Conservation (phyloP, 1,140 invertebrate genomes). For the Lerema accius region DNA sequence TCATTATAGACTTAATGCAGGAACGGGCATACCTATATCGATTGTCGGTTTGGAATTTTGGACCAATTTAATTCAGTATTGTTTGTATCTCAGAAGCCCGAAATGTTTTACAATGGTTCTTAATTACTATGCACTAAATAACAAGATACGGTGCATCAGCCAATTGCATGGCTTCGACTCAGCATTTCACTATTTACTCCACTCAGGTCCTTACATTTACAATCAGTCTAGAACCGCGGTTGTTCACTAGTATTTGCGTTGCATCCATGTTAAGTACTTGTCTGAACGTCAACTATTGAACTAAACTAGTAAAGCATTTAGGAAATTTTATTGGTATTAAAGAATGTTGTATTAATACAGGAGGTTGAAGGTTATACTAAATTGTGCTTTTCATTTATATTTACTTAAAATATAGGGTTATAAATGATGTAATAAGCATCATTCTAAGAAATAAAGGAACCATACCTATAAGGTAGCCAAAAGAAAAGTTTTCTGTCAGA, state of each 20-base stretch:
- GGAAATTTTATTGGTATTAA: too few species aligned
- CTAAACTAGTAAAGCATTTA: neutral
- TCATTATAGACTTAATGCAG: too few species aligned
- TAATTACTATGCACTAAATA: slow-evolving; percentile 11
- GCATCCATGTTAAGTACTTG: slow-evolving; percentile 5
- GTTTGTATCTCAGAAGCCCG: neutral
- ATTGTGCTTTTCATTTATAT: too few species aligned
- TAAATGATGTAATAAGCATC: too few species aligned
- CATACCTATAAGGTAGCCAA: too few species aligned
- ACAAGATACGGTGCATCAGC: slow-evolving; percentile 13
- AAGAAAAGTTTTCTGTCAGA: too few species aligned
- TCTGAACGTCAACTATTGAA: neutral
- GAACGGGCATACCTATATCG: too few species aligned
- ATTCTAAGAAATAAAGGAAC: too few species aligned
- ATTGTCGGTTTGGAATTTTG: too few species aligned
- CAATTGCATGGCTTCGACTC: slow-evolving; percentile 27
- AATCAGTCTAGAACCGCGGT: slow-evolving; percentile 30
- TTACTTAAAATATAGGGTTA: too few species aligned
- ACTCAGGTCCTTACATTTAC: slow-evolving; percentile 30
- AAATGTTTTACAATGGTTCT: neutral
- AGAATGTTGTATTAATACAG: too few species aligned
- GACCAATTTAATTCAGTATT: neutral
- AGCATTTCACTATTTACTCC: slow-evolving; percentile 30
- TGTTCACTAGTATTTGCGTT: slow-evolving; percentile 30
- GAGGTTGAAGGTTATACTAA: too few species aligned